Evolutionary conservation across 2,113 vertebrate species (phyloP), one percentile per base, ranked within the genome.

Genomic region (Panthera tigris): DNA sequence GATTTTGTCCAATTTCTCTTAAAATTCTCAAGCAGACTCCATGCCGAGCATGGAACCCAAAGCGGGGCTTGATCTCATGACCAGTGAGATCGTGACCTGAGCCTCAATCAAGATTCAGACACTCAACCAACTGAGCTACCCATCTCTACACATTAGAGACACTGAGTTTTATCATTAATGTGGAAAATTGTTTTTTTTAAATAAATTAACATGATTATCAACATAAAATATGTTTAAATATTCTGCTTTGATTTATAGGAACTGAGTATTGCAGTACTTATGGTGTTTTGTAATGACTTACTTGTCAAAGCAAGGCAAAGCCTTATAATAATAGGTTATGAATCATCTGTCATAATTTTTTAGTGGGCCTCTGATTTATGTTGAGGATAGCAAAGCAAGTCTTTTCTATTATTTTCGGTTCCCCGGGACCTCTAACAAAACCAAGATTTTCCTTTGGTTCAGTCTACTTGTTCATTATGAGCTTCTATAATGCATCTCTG

Each of bases 361-460:
- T 50, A 65, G 33, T 31, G 88, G 41, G 15, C 18, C 29, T 82
- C 12, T 92, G 74, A 50, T 91, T 97, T 93, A 79, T 89, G 29
- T 48, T 87, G 83, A 92, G 71, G 93, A 80, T 4, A 61, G 33
- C n/a, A 65, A 31, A 74, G 36, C n/a, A 96, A 94, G 88, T 89
- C 41, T 91, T 78, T 80, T 36, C 50, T 69, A 33, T 63, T 97
- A 16, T 91, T 84, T 85, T 68, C 11, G 71, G 29, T 73, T 91
- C 14, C 10, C 3, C 71, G 11, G 19, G n/a, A 29, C 76, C 21
- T 82, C 19, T 81, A 71, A 79, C 94, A 90, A 97, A 95, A 91
- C 8, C 5, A 36, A 89, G 45, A 3, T 45, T 69, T 93, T 65
- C 19, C 33, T 33, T 16, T 87, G 8, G 23, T 82, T 88, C 39